phyloP scores from a whole-genome alignment of 2,888 invertebrate species.

The Mythimna ferrago region DNA sequence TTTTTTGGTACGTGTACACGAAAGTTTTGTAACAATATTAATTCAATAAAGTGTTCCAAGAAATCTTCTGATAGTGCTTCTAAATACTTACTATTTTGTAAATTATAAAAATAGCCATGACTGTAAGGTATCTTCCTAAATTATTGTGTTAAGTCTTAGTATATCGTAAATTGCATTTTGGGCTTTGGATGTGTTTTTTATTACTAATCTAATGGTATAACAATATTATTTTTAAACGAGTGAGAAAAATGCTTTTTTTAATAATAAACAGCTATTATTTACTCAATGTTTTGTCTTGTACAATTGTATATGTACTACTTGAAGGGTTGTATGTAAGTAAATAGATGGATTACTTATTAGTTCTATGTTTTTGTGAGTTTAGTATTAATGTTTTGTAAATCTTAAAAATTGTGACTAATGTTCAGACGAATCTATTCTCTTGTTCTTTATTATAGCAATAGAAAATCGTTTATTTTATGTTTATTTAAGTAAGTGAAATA shows the following conservation, averaged over 20 bases:
- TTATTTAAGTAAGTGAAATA: slow-evolving; percentile 19
- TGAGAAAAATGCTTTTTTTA: slow-evolving; percentile 6
- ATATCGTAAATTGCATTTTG: slow-evolving; percentile 21
- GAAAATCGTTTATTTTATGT: slow-evolving; percentile 14
- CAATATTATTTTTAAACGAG: slow-evolving; percentile 13
- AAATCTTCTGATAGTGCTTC: slow-evolving; percentile 35
- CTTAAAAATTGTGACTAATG: not conserved
- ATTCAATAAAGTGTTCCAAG: slow-evolving; percentile 27
- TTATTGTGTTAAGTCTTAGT: slow-evolving; percentile 20
- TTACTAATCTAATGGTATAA: slow-evolving; percentile 10
- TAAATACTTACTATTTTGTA: slow-evolving; percentile 40
- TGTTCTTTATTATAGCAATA: slow-evolving; percentile 17
- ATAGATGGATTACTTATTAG: slow-evolving; percentile 27
- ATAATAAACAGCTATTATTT: slow-evolving; percentile 16
- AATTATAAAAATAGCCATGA: slow-evolving; percentile 40
- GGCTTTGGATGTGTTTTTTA: slow-evolving; percentile 35
- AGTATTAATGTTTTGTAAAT: slow-evolving; percentile 17
- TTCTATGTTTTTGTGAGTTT: slow-evolving; percentile 27
- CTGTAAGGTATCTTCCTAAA: slow-evolving; percentile 40
- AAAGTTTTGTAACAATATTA: slow-evolving; percentile 33
- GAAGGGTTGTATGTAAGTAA: slow-evolving; percentile 45
- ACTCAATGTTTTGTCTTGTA: slow-evolving; percentile 12
- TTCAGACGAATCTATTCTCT: slow-evolving; percentile 18
- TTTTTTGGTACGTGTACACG: slow-evolving; percentile 43
- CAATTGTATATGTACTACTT: slow-evolving; percentile 36